A percentile compares a stretch with the other conserved stretches of the same genome.
phyloP scores from a whole-genome alignment of 2,113 vertebrate species.

The Raja brachyura region DNA sequence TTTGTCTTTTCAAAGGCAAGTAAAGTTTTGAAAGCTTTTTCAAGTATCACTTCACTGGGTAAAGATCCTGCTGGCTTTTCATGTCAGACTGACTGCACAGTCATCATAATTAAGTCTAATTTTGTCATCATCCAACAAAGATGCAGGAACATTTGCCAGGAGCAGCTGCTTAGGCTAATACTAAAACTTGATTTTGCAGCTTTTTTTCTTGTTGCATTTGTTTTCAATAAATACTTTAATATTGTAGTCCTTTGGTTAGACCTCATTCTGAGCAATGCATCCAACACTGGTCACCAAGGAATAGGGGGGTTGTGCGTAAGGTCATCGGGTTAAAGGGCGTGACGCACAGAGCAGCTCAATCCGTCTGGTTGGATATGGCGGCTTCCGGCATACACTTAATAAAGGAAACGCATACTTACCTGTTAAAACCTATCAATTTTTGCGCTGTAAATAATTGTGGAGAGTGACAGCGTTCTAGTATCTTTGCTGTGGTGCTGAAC shows the following conservation, averaged over 20 bases:
- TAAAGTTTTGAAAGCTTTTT: neutral
- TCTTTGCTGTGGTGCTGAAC: too few relatives aligned
- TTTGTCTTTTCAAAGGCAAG: neutral
- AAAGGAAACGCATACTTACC: too few relatives aligned
- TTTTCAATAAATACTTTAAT: neutral
- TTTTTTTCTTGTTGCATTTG: neutral
- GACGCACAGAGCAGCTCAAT: too few relatives aligned
- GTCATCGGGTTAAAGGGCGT: too few relatives aligned
- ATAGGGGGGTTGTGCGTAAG: neutral
- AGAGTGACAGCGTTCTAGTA: too few relatives aligned
- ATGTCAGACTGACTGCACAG: neutral
- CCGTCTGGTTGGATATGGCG: too few relatives aligned
- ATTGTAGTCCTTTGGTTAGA: neutral
- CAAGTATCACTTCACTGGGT: neutral
- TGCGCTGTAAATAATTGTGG: too few relatives aligned
- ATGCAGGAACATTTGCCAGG: neutral
- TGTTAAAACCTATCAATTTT: too few relatives aligned
- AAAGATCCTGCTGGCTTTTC: neutral
- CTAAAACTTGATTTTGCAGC: neutral
- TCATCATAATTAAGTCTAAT: neutral
- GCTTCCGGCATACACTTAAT: too few relatives aligned
- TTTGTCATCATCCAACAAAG: neutral
- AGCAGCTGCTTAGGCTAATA: neutral
- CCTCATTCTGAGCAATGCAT: neutral
- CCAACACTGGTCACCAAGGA: neutral